A percentile compares a stretch with the other conserved stretches of the same genome.
These are phyloP conservation scores for Syritta pipiens DNA, from an alignment of 2,888 invertebrate species.

Conservation along the genomic window DNA sequence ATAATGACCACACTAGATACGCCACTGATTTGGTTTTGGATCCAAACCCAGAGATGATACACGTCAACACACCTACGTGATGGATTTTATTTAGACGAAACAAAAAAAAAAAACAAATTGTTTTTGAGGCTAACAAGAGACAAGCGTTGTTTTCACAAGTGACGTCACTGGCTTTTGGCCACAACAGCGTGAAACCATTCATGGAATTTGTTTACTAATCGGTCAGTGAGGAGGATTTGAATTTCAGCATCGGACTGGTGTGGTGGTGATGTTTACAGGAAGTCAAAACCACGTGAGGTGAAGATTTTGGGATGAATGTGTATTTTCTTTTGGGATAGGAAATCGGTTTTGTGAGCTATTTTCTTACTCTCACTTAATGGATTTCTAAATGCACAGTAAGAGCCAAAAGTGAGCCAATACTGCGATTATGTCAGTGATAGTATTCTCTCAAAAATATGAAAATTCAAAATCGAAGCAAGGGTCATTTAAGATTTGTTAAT, in stretches of 20 bases:
- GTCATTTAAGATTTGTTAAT: no score
- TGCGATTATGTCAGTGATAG: no score
- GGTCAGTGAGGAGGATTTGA: neutral
- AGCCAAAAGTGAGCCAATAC: no score
- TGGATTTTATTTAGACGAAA: constrained; percentile 21
- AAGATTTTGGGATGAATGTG: neutral
- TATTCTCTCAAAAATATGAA: no score
- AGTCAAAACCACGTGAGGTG: neutral
- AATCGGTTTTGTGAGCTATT: no score
- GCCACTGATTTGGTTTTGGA: constrained; percentile 47
- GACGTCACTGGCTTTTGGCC: constrained; percentile 33
- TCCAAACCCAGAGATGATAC: constrained; percentile 5
- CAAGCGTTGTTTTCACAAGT: constrained; percentile 38
- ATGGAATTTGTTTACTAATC: constrained; percentile 8
- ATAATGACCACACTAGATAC: constrained; percentile 52
- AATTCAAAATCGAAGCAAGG: no score
- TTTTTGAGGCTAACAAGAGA: neutral
- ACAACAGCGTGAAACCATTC: constrained; percentile 19
- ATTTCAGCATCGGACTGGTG: neutral
- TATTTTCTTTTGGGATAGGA: neutral
- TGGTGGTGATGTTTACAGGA: constrained; percentile 11
- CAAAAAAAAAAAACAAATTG: neutral
- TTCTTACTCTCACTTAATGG: no score
- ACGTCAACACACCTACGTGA: constrained; percentile 48
- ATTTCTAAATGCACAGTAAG: no score